phyloP scores from a whole-genome alignment of 1,140 invertebrate species.

The Harpegnathos saltator region DNA sequence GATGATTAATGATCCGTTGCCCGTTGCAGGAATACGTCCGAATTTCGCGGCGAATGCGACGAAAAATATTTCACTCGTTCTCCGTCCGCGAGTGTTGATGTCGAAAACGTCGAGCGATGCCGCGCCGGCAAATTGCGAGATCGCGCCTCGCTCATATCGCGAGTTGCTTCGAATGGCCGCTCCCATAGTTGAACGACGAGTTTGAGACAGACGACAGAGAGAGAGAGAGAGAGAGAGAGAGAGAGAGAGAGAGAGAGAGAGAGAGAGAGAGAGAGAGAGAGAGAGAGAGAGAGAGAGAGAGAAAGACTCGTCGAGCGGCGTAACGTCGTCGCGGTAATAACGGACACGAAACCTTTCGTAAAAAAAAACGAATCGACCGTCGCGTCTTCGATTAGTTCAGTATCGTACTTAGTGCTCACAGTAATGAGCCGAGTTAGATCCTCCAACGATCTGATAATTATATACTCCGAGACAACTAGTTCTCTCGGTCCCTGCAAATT shows the following conservation, averaged over 20 bases:
- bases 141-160: no score
- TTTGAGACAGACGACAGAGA: neutral
- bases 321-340: neutral
- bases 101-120: neutral
- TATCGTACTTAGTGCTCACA: neutral
- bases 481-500: neutral
- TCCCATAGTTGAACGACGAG: no score
- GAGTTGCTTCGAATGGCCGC: no score
- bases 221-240: neutral
- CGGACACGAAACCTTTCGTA: no score
- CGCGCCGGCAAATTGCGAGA: neutral
- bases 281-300: no score
- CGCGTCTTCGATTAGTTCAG: neutral
- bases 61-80: slow-evolving; percentile 37
- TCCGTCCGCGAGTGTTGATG: slow-evolving; percentile 17
- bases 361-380: neutral
- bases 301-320: no score
- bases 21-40: slow-evolving; percentile 49
- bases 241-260: no score
- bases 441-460: slow-evolving; percentile 4
- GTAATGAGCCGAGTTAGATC: neutral
- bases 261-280: no score
- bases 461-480: neutral
- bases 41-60: slow-evolving; percentile 41
- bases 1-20: slow-evolving; percentile 56